Evolutionary conservation across 37 sponge, comb jelly and placozoan genomes (phyloP), one percentile per base, ranked within the genome.

Genomic region (Hormiphora californensis): DNA sequence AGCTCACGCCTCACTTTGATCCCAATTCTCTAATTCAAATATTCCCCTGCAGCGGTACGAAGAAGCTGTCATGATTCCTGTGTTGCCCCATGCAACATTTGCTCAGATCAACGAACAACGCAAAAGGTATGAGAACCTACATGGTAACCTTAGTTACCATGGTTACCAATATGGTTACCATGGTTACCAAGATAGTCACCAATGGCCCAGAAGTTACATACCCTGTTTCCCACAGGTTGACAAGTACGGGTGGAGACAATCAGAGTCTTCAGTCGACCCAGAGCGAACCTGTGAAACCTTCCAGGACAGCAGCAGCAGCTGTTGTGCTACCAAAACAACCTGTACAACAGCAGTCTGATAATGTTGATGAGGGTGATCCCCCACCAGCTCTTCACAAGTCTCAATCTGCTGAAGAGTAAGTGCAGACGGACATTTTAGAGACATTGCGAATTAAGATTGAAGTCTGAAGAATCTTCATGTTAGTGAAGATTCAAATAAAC

Each of bases 341-440:
- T n/a, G n/a, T n/a, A n/a, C n/a, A n/a, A n/a, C n/a, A n/a, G n/a
- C n/a, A n/a, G n/a, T n/a, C n/a, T n/a, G n/a, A n/a, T n/a, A n/a
- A n/a, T n/a, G n/a, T n/a, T n/a, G n/a, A n/a, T n/a, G n/a, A n/a
- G n/a, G n/a, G n/a, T n/a, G n/a, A n/a, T n/a, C n/a, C n/a, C n/a
- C n/a, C n/a, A n/a, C 23, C 81, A 0, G 7, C 81, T 11, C 35
- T 33, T 2, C 25, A 43, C 2, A 73, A 73, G 46, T 73, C 81
- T 15, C 40, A 73, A 73, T 73, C 81, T 40, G 32, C 81, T 43
- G 81, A 73, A 33, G 81, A 73, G 81, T 73, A 73, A 73, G 81
- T 73, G n/a, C n/a, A n/a, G n/a, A n/a, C n/a, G n/a, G n/a, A n/a
- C n/a, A n/a, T n/a, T n/a, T n/a, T n/a, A n/a, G n/a, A n/a, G n/a